phyloP scores from a whole-genome alignment of 2,113 vertebrate genomes.

The Perca schrenkii region DNA sequence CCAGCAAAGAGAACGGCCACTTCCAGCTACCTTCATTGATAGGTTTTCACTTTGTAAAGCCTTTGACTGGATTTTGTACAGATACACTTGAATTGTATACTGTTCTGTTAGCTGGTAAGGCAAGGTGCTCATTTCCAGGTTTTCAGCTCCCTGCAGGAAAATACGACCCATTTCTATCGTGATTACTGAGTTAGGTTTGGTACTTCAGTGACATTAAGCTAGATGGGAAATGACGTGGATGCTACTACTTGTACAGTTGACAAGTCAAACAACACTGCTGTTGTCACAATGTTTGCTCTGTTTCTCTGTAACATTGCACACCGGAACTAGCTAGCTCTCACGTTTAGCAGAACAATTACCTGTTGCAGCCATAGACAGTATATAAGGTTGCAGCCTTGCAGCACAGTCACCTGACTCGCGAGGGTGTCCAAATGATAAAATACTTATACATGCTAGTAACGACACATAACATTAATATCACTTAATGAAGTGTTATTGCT shows the following conservation, averaged over 20 bases:
- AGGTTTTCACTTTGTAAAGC: neutral
- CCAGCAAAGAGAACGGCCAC: neutral
- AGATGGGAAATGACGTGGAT: neutral
- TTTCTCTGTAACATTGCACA: neutral
- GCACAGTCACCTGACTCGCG: conserved; percentile 50
- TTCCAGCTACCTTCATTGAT: neutral
- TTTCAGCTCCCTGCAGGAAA: neutral
- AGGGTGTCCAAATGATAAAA: conserved; percentile 12
- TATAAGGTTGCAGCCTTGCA: conserved; percentile 76
- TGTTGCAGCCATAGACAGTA: no score
- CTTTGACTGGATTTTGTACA: neutral
- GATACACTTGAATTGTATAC: neutral
- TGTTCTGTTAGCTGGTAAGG: neutral
- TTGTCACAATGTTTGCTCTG: neutral
- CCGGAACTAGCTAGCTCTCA: neutral
- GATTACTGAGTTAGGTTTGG: neutral
- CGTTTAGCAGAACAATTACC: conserved; percentile 34
- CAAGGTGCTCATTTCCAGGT: neutral
- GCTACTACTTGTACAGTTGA: no score
- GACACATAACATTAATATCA: no score
- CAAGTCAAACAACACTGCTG: neutral
- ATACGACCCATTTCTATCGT: neutral
- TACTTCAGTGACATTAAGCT: neutral
- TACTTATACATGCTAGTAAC: neutral
- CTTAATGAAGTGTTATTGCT: neutral